phyloP scores from a whole-genome alignment of 2,888 invertebrate genomes.

The Agrilus biguttatus region DNA sequence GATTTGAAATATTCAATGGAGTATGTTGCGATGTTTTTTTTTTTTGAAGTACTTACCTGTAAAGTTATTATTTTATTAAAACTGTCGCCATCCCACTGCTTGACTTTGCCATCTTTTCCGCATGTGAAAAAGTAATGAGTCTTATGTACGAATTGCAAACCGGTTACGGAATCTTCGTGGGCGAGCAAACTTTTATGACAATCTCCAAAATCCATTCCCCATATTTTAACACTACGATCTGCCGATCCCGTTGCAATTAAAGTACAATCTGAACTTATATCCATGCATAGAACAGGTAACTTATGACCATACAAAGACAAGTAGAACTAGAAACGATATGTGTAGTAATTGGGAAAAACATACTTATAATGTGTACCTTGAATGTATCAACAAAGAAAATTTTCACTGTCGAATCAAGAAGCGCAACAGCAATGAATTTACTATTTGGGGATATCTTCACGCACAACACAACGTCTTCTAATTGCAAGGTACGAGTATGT shows the following conservation, averaged over 20 bases:
- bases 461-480: slow-evolving; percentile 78
- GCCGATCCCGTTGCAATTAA: slow-evolving; percentile 89
- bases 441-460: slow-evolving; percentile 73
- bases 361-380: slow-evolving; percentile 44
- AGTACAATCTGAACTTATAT: slow-evolving; percentile 78
- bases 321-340: slow-evolving; percentile 54
- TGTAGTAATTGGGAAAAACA: slow-evolving; percentile 1
- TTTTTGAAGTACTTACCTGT: slow-evolving; percentile 39
- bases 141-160: slow-evolving; percentile 74
- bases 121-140: slow-evolving; percentile 90
- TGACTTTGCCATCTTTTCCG: slow-evolving; percentile 86
- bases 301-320: slow-evolving; percentile 92
- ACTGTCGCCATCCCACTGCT: slow-evolving; percentile 93
- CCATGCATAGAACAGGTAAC: slow-evolving; percentile 82
- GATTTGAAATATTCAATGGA: background rate
- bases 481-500: slow-evolving; percentile 67
- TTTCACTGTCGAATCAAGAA: slow-evolving; percentile 88
- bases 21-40: no score
- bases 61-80: slow-evolving; percentile 83
- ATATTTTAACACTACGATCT: slow-evolving; percentile 91
- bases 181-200: slow-evolving; percentile 92
- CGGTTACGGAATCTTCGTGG: slow-evolving; percentile 89
- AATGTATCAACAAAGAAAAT: slow-evolving; percentile 89
- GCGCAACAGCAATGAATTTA: slow-evolving; percentile 75
- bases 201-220: slow-evolving; percentile 99